Evolutionary conservation across 2,113 vertebrate species (phyloP), one percentile per base, ranked within the genome.

Genomic region (Etia nguti): DNA sequence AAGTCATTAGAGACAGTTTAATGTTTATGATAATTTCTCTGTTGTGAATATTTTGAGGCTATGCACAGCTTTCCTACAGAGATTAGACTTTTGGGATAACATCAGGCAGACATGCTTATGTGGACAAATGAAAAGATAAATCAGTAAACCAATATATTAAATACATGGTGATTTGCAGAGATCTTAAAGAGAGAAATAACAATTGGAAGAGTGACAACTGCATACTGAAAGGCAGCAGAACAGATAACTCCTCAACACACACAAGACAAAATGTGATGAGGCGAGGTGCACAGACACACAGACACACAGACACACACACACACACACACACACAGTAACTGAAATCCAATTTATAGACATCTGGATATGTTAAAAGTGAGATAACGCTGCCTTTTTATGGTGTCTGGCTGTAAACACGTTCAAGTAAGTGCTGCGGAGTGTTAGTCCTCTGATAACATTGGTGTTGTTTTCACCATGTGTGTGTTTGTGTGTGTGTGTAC

Each of bases 51-150:
- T 60, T 77, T 31, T 57, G 43, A 43, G 11, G 68, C 54, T 54
- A 70, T 55, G 11, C 68, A 54, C 24, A 20, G 57, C 41, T 89
- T 56, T 83, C 9, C 12, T 29, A 84, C 22, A 82, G 62, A 82
- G 91, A 92, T 93, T 91, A 86, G 79, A 86, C 2, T 85, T 57
- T 77, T 16, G 41, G 81, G 84, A 91, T 91, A 83, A 85, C 41
- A 48, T 73, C 11, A 10, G 73, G 56, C 86, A 34, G 54, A 89
- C 41, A 75, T 4, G 54, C 22, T 26, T 50, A 52, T 80, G 57
- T 36, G 62, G 34, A 81, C 43, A 89, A 90, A 83, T 62, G 16
- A 81, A 84, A 65, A 83, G 10, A 60, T 31, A 77, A 81, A 83
- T 46, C 46, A n/a, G 73, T 8, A 50, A 68, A 62, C 20, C 62